A percentile compares a stretch with the other conserved stretches of the same genome.
Evolutionary conservation across 2,888 invertebrate genomes (phyloP).

Genomic region (Entomobrya multifasciata): DNA sequence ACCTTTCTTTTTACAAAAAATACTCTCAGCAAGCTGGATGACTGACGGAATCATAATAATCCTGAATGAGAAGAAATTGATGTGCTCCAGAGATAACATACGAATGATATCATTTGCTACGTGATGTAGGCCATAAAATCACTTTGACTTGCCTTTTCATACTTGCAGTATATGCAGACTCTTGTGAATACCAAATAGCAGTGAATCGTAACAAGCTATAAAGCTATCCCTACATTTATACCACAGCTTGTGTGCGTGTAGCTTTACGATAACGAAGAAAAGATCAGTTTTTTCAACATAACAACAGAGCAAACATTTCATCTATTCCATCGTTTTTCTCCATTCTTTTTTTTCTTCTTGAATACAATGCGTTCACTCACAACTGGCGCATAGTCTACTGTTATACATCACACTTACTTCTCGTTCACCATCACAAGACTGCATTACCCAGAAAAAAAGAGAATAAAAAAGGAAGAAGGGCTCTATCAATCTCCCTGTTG

Average conservation of each 20-base stretch:
- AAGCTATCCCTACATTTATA: no score
- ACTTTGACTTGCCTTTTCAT: neutral
- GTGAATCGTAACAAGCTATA: neutral
- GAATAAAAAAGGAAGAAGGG: slow-evolving; percentile 38
- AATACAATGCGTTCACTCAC: neutral
- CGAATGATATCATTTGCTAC: slow-evolving; percentile 43
- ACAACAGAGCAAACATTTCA: neutral
- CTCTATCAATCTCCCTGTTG: slow-evolving; percentile 73
- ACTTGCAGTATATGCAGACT: neutral
- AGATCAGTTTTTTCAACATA: slow-evolving; percentile 3
- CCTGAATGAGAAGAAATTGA: slow-evolving; percentile 61
- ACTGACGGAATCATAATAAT: slow-evolving; percentile 67
- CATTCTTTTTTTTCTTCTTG: neutral
- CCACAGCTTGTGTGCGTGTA: neutral
- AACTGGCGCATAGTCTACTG: slow-evolving; percentile 7
- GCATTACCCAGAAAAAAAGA: neutral
- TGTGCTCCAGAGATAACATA: slow-evolving; percentile 55
- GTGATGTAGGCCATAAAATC: slow-evolving; percentile 65
- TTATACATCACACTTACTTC: no score
- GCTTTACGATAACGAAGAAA: neutral
- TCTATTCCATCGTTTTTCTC: neutral
- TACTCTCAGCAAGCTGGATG: slow-evolving; percentile 20
- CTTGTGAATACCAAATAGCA: neutral
- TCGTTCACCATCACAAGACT: neutral
- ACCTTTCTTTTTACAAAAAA: neutral